Evolutionary conservation across 2,888 invertebrate species (phyloP).

Genomic region (Drosophila stalkeri): DNA sequence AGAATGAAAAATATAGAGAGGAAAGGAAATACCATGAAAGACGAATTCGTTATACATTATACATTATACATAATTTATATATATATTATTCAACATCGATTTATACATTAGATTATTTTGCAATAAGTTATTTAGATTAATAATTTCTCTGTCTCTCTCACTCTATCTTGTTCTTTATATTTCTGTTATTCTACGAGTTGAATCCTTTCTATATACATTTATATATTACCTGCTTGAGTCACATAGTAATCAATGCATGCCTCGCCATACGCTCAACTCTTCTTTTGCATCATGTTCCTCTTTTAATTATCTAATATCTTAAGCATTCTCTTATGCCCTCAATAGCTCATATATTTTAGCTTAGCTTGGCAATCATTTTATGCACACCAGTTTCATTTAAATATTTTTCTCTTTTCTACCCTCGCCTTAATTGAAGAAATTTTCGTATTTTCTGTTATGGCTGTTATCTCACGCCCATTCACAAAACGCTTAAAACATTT

Average conservation of each 20-base stretch:
- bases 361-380: conserved; percentile 7
- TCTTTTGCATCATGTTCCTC: neutral
- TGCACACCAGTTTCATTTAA: neutral
- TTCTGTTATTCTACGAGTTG: too few species aligned
- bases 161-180: too few species aligned
- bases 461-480: neutral
- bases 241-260: neutral
- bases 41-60: too few species aligned
- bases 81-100: too few species aligned
- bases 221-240: neutral
- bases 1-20: too few species aligned
- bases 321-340: neutral
- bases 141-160: too few species aligned
- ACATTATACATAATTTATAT: too few species aligned
- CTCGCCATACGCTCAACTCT: neutral
- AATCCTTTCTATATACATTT: too few species aligned
- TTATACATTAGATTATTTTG: too few species aligned
- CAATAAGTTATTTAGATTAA: too few species aligned
- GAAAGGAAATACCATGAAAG: neutral
- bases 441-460: conserved; percentile 11
- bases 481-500: neutral
- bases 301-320: neutral
- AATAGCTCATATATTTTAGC: neutral
- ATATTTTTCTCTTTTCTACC: neutral
- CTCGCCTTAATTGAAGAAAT: neutral